Evolutionary conservation across 2,888 invertebrate species (phyloP).

Genomic region (Lordiphosa fenestrarum): DNA sequence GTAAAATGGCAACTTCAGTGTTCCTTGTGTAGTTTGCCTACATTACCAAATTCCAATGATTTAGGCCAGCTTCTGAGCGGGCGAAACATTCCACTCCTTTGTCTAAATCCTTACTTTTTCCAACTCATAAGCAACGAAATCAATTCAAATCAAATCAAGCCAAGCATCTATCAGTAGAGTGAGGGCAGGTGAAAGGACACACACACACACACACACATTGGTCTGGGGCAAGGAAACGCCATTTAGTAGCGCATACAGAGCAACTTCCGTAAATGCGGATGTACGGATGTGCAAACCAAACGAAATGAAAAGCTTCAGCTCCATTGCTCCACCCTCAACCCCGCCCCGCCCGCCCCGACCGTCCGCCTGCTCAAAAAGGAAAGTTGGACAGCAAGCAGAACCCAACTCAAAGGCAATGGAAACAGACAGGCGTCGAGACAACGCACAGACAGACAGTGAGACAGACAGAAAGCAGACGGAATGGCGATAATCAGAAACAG

Average conservation of each 20-base stretch:
- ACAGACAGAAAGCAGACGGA: slow-evolving; percentile 6
- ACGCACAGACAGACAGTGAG: slow-evolving; percentile 44
- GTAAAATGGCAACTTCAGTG: too few species aligned
- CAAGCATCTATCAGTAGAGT: slow-evolving; percentile 42
- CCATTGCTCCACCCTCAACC: too few species aligned
- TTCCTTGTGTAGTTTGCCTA: too few species aligned
- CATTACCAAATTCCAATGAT: too few species aligned
- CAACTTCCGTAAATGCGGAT: slow-evolving; percentile 40
- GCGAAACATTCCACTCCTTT: too few species aligned
- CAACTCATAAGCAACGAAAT: slow-evolving; percentile 51
- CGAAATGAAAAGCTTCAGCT: slow-evolving; percentile 47
- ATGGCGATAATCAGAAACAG: slow-evolving; percentile 1
- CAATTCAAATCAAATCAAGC: slow-evolving; percentile 59
- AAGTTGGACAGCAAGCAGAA: slow-evolving; percentile 39
- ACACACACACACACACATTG: background rate
- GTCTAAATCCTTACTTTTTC: slow-evolving; percentile 24
- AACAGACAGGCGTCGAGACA: slow-evolving; percentile 65
- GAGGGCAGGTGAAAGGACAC: slow-evolving; percentile 44
- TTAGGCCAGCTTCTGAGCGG: too few species aligned
- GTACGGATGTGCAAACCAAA: slow-evolving; percentile 20
- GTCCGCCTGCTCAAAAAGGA: slow-evolving; percentile 23
- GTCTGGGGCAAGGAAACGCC: slow-evolving; percentile 35
- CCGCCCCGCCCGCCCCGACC: slow-evolving; percentile 5
- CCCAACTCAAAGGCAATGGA: slow-evolving; percentile 60
- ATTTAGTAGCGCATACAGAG: slow-evolving; percentile 46